These are phyloP conservation scores for Lethenteron camtschaticum DNA, from an alignment of 2,113 vertebrate genomes.

Conservation along the genomic window DNA sequence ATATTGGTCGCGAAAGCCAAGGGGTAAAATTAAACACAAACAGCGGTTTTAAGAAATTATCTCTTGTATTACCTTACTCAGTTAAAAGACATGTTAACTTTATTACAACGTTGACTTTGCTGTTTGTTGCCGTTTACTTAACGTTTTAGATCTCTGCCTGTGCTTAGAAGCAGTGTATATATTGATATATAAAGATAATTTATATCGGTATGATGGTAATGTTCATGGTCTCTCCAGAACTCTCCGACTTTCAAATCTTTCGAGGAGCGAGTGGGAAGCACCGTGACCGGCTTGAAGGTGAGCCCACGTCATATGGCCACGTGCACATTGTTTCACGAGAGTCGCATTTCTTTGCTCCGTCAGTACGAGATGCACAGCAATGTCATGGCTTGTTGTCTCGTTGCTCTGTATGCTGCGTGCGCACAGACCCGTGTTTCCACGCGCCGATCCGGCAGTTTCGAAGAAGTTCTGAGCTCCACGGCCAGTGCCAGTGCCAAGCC, in stretches of 20 bases:
- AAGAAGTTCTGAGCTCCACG: constrained; percentile 75
- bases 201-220: background rate
- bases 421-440: constrained; percentile 59
- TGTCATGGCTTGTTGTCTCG: background rate
- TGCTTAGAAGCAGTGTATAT: no score
- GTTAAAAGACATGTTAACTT: no score
- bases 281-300: constrained; percentile 82
- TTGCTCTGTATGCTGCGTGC: constrained; percentile 6
- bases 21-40: no score
- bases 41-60: no score
- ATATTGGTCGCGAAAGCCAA: no score
- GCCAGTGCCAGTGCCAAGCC: constrained; percentile 55
- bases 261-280: constrained; percentile 88
- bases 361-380: background rate
- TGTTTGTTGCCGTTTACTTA: no score
- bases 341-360: constrained; percentile 3
- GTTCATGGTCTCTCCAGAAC: constrained; percentile 30
- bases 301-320: constrained; percentile 7
- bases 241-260: constrained; percentile 86
- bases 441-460: constrained; percentile 48
- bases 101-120: no score
- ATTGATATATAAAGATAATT: no score
- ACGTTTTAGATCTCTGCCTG: no score
- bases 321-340: background rate
- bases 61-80: no score